Evolutionary conservation across 2,797 vertebrate genomes (phyloP), one percentile per base, ranked within the genome.

Genomic region (Heliangelus exortis): DNA sequence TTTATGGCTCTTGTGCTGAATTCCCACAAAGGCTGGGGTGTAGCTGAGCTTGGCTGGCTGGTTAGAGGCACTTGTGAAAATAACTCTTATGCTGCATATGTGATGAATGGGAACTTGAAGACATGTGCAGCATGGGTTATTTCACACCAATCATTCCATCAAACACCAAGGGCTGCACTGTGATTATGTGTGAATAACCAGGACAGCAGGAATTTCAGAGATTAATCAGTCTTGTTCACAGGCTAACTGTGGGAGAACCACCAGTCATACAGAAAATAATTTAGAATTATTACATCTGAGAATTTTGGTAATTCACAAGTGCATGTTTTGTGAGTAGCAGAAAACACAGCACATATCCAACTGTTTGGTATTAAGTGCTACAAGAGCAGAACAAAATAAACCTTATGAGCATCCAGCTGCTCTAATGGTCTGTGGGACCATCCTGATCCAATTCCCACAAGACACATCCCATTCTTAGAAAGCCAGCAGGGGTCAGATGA

Each of bases 111-210:
- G 80, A 93, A 71, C 72, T 91, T 61, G 50, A 76, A 91, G 83
- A 78, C 85, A 57, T n/a, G 43, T 12, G 54, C 7, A 17, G 74
- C 31, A 65, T 7, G 71, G 63, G 71, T 90, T 87, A 79, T 36
- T 79, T 80, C 72, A 77, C 72, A 92, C 74, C 85, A 83, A 84
- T 85, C 67, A 83, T 63, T 58, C 68, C 19, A 2, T 28, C 76
- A 50, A 78, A 69, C 28, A 43, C 57, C 63, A 80, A 33, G 61
- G 87, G 71, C 78, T 87, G 66, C 41, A 31, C 2, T 9, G 71
- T 55, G 90, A 73, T 88, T 84, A 79, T 51, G 91, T 79, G 71
- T 74, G 65, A 95, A 94, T 81, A 90, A 87, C 36, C 59, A 63
- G 73, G 89, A 48, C 69, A 79, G 87, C 67, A 89, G 43, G 73